These are phyloP conservation scores for Drosophila navojoa DNA, from an alignment of 1,140 invertebrate genomes.

Conservation along the genomic window DNA sequence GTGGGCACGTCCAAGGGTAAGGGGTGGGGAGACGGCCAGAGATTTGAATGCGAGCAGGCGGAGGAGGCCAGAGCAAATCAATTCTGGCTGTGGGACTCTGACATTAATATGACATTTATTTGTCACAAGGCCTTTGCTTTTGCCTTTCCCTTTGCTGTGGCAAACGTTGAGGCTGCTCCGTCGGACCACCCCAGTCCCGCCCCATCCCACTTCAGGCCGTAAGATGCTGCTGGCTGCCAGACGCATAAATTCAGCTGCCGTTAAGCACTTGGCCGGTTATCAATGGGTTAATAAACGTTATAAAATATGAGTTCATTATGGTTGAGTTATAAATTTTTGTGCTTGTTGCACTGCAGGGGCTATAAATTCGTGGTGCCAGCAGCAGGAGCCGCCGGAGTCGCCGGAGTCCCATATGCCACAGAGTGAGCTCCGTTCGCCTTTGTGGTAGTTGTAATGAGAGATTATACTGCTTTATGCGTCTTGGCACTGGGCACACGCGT, in stretches of 20 bases:
- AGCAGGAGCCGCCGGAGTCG: constrained; percentile 6
- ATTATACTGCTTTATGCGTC: constrained; percentile 81
- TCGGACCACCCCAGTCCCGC: constrained; percentile 33
- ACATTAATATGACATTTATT: constrained; percentile 83
- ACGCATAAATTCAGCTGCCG: constrained; percentile 69
- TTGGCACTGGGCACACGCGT: constrained; percentile 63
- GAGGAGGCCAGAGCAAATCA: constrained; percentile 50
- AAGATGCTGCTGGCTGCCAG: constrained; percentile 27
- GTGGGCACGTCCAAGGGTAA: too few species aligned
- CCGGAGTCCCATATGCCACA: constrained; percentile 57
- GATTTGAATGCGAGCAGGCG: constrained; percentile 56
- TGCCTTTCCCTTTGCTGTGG: constrained; percentile 41
- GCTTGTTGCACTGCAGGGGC: constrained; percentile 79
- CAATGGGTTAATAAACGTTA: constrained; percentile 82
- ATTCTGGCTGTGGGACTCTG: constrained; percentile 66
- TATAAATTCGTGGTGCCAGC: constrained; percentile 69
- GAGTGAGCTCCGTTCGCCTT: constrained; percentile 45
- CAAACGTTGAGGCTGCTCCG: constrained; percentile 51
- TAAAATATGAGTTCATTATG: constrained; percentile 82
- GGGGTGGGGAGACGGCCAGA: constrained; percentile 10
- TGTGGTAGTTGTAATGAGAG: constrained; percentile 79
- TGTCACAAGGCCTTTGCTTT: constrained; percentile 58
- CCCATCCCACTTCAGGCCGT: background rate
- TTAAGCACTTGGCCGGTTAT: constrained; percentile 70
- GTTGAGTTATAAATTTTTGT: constrained; percentile 72